phyloP scores from a whole-genome alignment of 2,888 invertebrate species.

The Trissolcus brochymenae region DNA sequence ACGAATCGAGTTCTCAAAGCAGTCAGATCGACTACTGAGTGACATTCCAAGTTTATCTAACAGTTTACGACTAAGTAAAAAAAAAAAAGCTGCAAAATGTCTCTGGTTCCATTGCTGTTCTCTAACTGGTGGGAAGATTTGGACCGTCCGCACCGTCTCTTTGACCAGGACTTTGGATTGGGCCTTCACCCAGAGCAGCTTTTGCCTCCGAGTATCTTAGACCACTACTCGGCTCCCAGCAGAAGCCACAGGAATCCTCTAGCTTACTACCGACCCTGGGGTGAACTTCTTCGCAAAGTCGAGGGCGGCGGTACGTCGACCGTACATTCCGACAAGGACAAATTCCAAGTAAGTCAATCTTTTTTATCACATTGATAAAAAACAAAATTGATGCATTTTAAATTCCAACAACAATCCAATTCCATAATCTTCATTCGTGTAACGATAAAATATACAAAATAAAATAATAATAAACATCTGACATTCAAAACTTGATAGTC shows the following conservation, averaged over 20 bases:
- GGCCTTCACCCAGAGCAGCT: conserved; percentile 85
- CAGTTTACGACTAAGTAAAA: background rate
- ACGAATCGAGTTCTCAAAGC: background rate
- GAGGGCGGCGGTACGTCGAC: conserved; percentile 84
- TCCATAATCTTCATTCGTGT: no score
- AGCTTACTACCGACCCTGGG: conserved; percentile 86
- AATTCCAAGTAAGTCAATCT: conserved; percentile 80
- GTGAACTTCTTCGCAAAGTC: conserved; percentile 79
- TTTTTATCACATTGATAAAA: no score
- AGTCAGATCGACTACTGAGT: conserved; percentile 8
- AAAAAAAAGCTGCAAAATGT: conserved; percentile 78
- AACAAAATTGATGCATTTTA: no score
- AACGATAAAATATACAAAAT: no score
- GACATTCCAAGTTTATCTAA: background rate
- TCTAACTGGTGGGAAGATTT: conserved; percentile 92
- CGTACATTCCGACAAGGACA: conserved; percentile 84
- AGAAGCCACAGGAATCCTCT: conserved; percentile 61
- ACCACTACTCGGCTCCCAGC: conserved; percentile 40
- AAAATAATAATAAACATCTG: no score
- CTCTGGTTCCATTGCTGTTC: conserved; percentile 87
- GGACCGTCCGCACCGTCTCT: conserved; percentile 81
- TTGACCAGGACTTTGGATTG: conserved; percentile 89
- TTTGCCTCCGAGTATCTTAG: conserved; percentile 77
- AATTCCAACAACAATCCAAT: no score
- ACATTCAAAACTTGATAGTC: no score